These are phyloP conservation scores for Tragelaphus scriptus DNA, from an alignment of 2,113 vertebrate genomes.

Conservation along the genomic window DNA sequence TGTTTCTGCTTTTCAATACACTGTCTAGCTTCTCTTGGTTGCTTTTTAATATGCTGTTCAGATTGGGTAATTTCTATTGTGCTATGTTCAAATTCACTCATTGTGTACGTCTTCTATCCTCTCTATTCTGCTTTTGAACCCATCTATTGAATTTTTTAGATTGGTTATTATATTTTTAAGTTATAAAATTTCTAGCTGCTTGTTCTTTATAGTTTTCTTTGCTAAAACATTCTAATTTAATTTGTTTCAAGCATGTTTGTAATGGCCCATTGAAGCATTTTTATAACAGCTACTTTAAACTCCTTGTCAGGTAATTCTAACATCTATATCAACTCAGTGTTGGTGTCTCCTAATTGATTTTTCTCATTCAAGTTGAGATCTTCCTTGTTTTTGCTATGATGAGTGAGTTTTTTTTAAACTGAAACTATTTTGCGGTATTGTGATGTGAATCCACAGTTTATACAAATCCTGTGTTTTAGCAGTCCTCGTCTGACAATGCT, in stretches of 20 bases:
- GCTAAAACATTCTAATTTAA: background rate
- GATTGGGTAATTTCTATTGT: background rate
- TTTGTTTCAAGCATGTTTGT: background rate
- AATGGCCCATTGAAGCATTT: background rate
- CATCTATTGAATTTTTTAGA: background rate
- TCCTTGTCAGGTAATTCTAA: background rate
- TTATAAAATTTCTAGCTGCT: background rate
- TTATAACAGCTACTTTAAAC: background rate
- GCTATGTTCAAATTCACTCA: background rate
- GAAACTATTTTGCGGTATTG: background rate
- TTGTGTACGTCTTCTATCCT: background rate
- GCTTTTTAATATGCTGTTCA: background rate
- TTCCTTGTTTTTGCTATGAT: background rate
- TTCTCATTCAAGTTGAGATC: background rate
- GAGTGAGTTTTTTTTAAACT: background rate
- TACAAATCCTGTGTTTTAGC: background rate
- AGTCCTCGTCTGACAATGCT: background rate
- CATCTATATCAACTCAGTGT: background rate
- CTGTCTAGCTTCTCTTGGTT: background rate
- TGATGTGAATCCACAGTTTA: background rate
- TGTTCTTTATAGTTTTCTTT: background rate
- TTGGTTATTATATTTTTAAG: slow-evolving; percentile 5
- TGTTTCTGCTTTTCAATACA: background rate
- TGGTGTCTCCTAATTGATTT: background rate
- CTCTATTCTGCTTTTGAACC: background rate